Evolutionary conservation across 2,113 vertebrate species (phyloP).

Genomic region (Geococcyx californianus): DNA sequence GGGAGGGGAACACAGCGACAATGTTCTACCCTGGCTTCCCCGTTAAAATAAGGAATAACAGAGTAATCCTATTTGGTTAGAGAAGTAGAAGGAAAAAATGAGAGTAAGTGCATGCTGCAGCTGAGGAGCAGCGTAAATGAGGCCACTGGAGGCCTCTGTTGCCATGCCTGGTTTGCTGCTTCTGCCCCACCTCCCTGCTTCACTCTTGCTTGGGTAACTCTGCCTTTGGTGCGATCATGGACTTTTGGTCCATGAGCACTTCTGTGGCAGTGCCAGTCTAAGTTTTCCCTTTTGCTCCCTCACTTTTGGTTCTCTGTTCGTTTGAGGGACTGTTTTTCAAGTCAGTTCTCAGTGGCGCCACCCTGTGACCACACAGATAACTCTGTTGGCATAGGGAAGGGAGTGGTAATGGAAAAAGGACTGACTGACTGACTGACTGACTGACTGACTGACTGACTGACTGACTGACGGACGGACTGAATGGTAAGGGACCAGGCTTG

Average conservation of each 20-base stretch:
- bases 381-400: neutral
- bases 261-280: too few species aligned
- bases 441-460: too few species aligned
- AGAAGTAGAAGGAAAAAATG: neutral
- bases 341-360: neutral
- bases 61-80: too few species aligned
- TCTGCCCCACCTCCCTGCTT: neutral
- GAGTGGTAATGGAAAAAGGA: neutral
- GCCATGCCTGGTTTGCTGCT: neutral
- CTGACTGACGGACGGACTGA: too few species aligned
- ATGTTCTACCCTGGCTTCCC: neutral
- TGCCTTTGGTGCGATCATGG: rapidly evolving
- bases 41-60: neutral
- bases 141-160: too few species aligned
- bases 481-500: neutral
- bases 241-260: rapidly evolving
- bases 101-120: rapidly evolving
- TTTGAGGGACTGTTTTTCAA: neutral
- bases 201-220: rapidly evolving
- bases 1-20: rapidly evolving
- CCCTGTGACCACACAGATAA: too few species aligned
- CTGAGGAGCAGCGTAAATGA: neutral
- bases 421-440: too few species aligned
- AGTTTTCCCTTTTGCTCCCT: neutral
- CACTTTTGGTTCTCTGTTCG: neutral